Base-by-base conservation (phyloP, 2,797 vertebrate genomes). In the Characodon lateralis region DNA sequence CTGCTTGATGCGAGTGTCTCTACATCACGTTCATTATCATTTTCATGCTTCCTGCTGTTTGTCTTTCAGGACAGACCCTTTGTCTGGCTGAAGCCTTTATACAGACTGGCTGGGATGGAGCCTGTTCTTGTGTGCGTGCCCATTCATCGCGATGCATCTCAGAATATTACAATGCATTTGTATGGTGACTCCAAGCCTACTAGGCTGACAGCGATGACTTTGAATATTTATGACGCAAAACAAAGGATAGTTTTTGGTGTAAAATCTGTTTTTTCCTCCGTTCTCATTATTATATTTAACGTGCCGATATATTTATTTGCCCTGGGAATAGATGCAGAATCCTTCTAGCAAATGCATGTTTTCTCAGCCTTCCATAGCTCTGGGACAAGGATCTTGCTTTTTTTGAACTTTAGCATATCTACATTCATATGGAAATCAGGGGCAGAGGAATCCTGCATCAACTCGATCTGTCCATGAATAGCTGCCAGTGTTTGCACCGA, bases 381-480 rank as follows among this genome's bases (percentile, higher is more conserved):
- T 83, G 94, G 95, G 95, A 96, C 96, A 95, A 95, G 94, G 95
- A 96, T 96, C 95, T 93, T 94, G 95, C 81, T 84, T 85, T 74
- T 81, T 78, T 83, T 68, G 28, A 51, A 13, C 92, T 95, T 95
- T 96, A 96, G 97, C 97, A 97, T 97, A 97, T 96, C 96, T 95
- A 95, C 96, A 99, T 99, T 99, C 97, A 99, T 97, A 98, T 99
- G 98, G 96, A 98, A 97, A 99, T 99, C 90, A 92, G 91, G 96
- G 96, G 96, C 96, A 97, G 95, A 92, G 91, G 94, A 97, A 96
- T 98, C 97, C 98, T 97, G 97, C 97, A 98, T 97, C 97, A 98
- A 97, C 97, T 98, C 98, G 97, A 98, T 98, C 96, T 97, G 96
- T 96, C 96, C 96, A 96, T 99, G 98, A 99, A 99, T 98, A 96